Evolutionary conservation across 2,888 invertebrate species (phyloP), one percentile per base, ranked within the genome.

Genomic region (Oasisia sp.): DNA sequence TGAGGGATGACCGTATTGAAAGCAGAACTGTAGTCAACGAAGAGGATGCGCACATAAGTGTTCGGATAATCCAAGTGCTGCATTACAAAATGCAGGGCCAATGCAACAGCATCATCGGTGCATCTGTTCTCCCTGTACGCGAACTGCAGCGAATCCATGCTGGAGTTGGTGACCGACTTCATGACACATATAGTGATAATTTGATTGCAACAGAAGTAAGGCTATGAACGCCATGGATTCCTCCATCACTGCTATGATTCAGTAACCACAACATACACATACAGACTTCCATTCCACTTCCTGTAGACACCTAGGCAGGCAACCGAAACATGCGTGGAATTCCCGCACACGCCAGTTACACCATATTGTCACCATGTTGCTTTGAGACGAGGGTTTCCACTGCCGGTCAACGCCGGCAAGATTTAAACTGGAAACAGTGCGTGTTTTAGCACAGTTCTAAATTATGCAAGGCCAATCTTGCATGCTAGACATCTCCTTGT

Each of bases 401-500:
- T 74, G 19, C 74, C 0, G 27, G 74, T 74, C 74, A 74, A 19
- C 74, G 27, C 27, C 74, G 27, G 7, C 27, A 27, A n/a, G 27
- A 27, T 74, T 74, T 74, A 5, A 27, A 74, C 74, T n/a, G 27
- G 74, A 74, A 74, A 74, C 74, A 58, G 12, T 74, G 74, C 27
- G n/a, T 74, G 74, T 74, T 74, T 74, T 74, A 74, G 74, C 74
- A 74, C 19, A 74, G 27, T 19, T 74, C 74, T 74, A 74, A 74
- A 74, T 74, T 74, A 74, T 74, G 74, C 74, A 74, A 74, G 74
- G 74, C 74, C 74, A 74, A 74, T 74, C 74, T 74, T 74, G 74
- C 74, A 27, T 74, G 74, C 74, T 19, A 74, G 74, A 74, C 74
- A 27, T n/a, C 27, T 50, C 50, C 50, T 74, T 74, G 74, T 5